Evolutionary conservation across 2,113 vertebrate species (phyloP).

Genomic region (Perca flavescens): DNA sequence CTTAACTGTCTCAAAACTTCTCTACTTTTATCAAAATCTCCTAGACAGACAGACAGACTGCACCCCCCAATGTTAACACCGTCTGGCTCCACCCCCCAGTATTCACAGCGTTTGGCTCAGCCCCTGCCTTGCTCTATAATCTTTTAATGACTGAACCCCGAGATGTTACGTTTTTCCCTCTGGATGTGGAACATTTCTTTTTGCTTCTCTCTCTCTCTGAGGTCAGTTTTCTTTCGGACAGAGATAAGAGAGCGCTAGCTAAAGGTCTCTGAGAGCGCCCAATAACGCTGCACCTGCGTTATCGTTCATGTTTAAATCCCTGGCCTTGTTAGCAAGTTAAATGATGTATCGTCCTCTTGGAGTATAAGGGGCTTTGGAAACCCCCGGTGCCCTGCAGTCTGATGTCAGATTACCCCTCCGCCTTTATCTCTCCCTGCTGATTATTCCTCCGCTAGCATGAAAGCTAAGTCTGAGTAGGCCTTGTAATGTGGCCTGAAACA

Average conservation of each 20-base stretch:
- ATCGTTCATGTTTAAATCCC: conserved; percentile 74
- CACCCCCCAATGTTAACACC: too few relatives aligned
- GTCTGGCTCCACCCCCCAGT: too few relatives aligned
- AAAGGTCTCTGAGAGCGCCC: conserved; percentile 51
- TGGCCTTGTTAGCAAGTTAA: conserved; percentile 77
- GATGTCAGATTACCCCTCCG: conserved; percentile 72
- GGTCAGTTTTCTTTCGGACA: conserved; percentile 55
- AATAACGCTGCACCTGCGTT: conserved; percentile 70
- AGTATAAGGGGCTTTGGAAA: conserved; percentile 51
- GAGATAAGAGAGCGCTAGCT: conserved; percentile 58
- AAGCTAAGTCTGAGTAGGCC: conserved; percentile 22
- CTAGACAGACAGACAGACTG: too few relatives aligned
- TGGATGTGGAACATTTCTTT: conserved; percentile 3
- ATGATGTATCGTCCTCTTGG: conserved; percentile 78
- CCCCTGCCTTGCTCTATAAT: too few relatives aligned
- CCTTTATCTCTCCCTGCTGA: conserved; percentile 74
- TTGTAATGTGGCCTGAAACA: conserved; percentile 63
- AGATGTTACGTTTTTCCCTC: conserved; percentile 15
- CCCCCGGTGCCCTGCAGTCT: conserved; percentile 43
- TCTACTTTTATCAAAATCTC: too few relatives aligned
- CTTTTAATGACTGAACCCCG: conserved; percentile 5
- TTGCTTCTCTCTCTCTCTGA: not conserved
- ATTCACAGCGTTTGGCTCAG: too few relatives aligned
- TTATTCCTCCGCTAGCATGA: conserved; percentile 71
- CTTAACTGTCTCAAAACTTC: not conserved